Evolutionary conservation across 2,113 vertebrate species (phyloP), one percentile per base, ranked within the genome.

Genomic region (Gambusia holbrooki): DNA sequence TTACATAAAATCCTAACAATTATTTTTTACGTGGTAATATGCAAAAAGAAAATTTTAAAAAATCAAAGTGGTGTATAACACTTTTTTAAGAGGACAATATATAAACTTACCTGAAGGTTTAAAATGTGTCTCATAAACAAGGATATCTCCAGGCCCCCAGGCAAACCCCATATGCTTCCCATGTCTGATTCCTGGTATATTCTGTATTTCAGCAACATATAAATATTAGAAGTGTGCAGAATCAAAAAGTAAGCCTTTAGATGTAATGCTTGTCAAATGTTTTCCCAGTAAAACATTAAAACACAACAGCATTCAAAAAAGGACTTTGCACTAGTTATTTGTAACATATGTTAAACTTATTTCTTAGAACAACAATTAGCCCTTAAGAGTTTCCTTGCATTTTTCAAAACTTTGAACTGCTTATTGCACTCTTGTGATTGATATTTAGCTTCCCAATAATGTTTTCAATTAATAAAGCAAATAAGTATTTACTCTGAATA

Each of bases 121-220:
- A 89, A 94, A 95, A 15, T 85, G 86, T 0, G 97, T 97, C 89
- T 98, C 97, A 80, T 96, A 98, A 5, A 96, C 92, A 73, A 98
- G 92, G 87, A 97, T 95, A 76, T 98, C 96, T 10, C 96, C 96
- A 8, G 97, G 97, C 70, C 96, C 97, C 97, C 98, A 99, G 9
- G 94, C 95, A 90, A 98, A 98, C 62, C 97, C 97, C 79, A 98
- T 89, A 79, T 97, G 96, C n/a, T 91, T 94, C 66, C 93, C 86
- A 51, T 87, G 84, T n/a, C 93, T 88, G 79, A 95, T 93, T 4
- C 93, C 96, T 42, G 96, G 96, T 74, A 98, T 95, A 37, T 92
- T 84, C 97, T 99, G 61, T 4, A 79, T 72, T 66, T 29, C 35
- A 30, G 74, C 60, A 10, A 74, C 2, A 70, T 10, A 48, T 9